phyloP scores from a whole-genome alignment of 1,140 invertebrate genomes.

The Wiebesia pumilae region DNA sequence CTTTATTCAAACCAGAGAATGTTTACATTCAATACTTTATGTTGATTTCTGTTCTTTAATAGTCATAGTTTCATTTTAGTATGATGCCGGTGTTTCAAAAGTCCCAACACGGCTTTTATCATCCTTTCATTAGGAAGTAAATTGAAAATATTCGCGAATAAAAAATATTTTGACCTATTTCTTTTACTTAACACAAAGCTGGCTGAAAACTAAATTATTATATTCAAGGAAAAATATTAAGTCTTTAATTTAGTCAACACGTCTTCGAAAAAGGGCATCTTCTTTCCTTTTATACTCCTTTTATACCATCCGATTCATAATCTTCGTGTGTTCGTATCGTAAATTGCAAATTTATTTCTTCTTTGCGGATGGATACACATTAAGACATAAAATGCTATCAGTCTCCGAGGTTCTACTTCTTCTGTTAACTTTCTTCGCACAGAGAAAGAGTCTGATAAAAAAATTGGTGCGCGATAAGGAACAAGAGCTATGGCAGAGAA shows the following conservation, averaged over 20 bases:
- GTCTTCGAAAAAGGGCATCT: background rate
- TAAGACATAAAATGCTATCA: conserved; percentile 12
- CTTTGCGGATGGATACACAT: background rate
- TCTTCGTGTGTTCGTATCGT: background rate
- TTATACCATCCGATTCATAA: background rate
- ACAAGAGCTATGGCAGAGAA: background rate
- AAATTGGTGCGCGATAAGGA: background rate
- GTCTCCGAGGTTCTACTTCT: background rate
- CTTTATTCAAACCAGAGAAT: background rate
- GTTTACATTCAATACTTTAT: conserved; percentile 11
- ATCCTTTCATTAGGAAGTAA: background rate
- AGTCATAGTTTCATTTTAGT: background rate
- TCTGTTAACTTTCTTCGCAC: background rate
- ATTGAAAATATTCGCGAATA: conserved; percentile 6
- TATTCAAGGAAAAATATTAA: background rate
- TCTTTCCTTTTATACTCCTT: background rate
- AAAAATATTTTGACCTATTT: background rate
- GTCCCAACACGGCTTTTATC: background rate
- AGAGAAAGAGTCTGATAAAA: background rate
- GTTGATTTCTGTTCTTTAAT: background rate
- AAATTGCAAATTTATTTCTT: background rate
- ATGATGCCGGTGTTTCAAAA: conserved; percentile 6
- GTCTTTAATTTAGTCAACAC: background rate
- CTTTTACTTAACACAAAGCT: background rate
- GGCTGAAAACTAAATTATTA: background rate